Base-by-base conservation (phyloP, 1,140 invertebrate genomes). In the Muscidifurax raptorellus region DNA sequence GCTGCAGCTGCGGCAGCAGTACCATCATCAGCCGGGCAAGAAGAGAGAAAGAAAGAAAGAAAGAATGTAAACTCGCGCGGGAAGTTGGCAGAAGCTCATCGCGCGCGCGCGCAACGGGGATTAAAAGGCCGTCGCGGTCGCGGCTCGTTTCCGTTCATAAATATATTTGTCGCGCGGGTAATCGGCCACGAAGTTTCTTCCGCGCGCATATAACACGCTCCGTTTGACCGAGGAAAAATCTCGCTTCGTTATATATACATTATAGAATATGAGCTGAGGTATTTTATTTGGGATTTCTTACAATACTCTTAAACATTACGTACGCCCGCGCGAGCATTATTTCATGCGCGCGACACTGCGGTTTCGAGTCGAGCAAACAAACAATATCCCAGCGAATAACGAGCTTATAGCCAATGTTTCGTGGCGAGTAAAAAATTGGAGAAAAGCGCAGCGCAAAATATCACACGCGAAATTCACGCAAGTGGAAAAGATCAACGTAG, bases 111-210 rank as follows among this genome's bases (percentile, higher is more conserved):
- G 52, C n/a, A n/a, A n/a, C n/a, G 25, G 66, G 77, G 84, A 82
- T 85, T 82, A 82, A 85, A 64, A 71, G 74, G 36, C 10, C 64
- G 52, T 82, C 59, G 72, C n/a, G 72, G 52, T 78, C 27, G 72
- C 28, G 71, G 52, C 69, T 78, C 64, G 76, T 67, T 80, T 80
- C 69, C 85, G 25, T 81, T 74, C 80, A 83, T 44, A 86, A 83
- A 83, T 86, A 83, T 75, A 75, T 80, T 86, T 86, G 69, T 83
- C 76, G 59, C 77, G 47, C 25, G 80, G 71, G 76, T 86, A 75
- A 83, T 79, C 71, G 80, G 81, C 84, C 44, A 74, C 47, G 44
- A 72, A 79, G 28, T 40, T 32, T 83, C 25, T 28, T 64, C 71
- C 66, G 25, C 66, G 66, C 9, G n/a, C 40, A n/a, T n/a, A n/a